Evolutionary conservation across 2,888 invertebrate species (phyloP).

Genomic region (Romanomermis culicivorax): DNA sequence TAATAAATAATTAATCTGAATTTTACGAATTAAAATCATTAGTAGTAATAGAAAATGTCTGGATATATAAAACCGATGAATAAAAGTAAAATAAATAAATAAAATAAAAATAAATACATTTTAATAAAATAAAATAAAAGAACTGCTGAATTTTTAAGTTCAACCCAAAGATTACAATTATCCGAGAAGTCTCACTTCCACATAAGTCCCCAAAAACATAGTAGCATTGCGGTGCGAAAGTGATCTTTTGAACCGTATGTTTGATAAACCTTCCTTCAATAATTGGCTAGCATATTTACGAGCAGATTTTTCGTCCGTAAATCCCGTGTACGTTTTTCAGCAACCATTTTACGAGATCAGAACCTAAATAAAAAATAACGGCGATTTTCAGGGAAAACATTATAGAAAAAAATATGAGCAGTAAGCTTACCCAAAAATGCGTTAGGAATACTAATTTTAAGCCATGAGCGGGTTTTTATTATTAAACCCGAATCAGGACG

Average conservation of each 20-base stretch:
- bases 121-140: no score
- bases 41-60: no score
- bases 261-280: conserved; percentile 73
- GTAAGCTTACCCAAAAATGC: conserved; percentile 63
- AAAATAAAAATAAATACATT: no score
- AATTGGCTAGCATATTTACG: conserved; percentile 85
- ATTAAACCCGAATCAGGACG: conserved; percentile 84
- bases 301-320: conserved; percentile 75
- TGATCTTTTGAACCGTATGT: conserved; percentile 94
- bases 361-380: conserved; percentile 31
- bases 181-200: conserved; percentile 10
- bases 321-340: conserved; percentile 78
- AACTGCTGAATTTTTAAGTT: no score
- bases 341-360: conserved; percentile 91
- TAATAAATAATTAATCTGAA: no score
- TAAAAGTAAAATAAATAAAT: no score
- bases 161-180: no score
- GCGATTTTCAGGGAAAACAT: no score
- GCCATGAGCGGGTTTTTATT: conserved; percentile 91
- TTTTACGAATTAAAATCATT: no score
- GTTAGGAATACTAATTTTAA: conserved; percentile 94
- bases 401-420: no score
- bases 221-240: conserved; percentile 96
- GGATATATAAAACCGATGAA: no score
- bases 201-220: conserved; percentile 53